A percentile compares a stretch with the other conserved stretches of the same genome.
These are phyloP conservation scores for Petrocephalus sullivani DNA, from an alignment of 2,797 vertebrate genomes.

Conservation along the genomic window DNA sequence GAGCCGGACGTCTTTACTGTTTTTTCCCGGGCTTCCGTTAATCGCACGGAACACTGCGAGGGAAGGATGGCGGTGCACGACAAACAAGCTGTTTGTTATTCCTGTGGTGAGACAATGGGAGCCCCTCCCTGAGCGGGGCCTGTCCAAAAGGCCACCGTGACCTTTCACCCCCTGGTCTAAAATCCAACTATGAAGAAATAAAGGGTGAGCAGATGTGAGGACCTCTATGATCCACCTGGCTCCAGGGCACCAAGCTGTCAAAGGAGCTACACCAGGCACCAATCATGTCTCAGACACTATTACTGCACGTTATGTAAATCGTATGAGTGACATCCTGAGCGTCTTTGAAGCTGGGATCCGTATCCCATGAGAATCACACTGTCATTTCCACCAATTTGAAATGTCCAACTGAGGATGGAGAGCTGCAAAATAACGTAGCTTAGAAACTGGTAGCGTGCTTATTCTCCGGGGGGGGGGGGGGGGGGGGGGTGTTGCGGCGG, in stretches of 20 bases:
- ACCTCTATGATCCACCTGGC: not conserved
- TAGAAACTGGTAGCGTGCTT: not conserved
- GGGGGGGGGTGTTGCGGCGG: too few species aligned
- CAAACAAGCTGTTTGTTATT: not conserved
- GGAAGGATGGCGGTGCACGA: not conserved
- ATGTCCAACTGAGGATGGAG: not conserved
- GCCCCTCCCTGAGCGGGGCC: not conserved
- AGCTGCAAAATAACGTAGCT: not conserved
- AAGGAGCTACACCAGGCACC: not conserved
- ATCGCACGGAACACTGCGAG: not conserved
- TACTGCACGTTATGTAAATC: not conserved
- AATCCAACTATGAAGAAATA: not conserved
- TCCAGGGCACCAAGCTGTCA: not conserved
- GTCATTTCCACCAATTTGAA: constrained; percentile 1
- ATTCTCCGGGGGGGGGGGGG: not conserved
- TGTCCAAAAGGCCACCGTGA: not conserved
- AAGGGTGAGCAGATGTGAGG: not conserved
- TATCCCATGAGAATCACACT: not conserved
- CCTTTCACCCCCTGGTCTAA: not conserved
- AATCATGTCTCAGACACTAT: not conserved
- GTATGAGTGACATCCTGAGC: not conserved
- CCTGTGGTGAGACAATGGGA: not conserved
- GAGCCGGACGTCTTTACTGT: not conserved
- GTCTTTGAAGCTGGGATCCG: constrained; percentile 1
- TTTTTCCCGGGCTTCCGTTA: not conserved